These are phyloP conservation scores for Chrysaora quinquecirrha DNA, from an alignment of 30 jellyfish, hydroid and myxozoan species.

Conservation along the genomic window DNA sequence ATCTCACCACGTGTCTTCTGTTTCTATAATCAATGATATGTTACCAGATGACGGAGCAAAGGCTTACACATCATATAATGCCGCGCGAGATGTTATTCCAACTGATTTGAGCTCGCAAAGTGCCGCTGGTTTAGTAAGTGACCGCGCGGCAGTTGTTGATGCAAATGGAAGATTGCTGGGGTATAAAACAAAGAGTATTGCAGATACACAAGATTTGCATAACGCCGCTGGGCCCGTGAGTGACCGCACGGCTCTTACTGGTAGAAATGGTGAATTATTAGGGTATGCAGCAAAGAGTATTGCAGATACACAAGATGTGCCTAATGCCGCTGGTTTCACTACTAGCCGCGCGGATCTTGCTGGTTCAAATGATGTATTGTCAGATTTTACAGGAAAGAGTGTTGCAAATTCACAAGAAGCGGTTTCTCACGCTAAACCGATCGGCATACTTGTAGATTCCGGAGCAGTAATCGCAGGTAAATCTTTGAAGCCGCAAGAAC, in stretches of 20 bases:
- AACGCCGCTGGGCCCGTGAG: neutral
- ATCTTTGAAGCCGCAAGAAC: neutral
- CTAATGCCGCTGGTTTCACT: neutral
- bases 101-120: neutral
- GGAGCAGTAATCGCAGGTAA: neutral
- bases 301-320: neutral
- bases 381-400: neutral
- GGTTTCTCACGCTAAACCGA: neutral
- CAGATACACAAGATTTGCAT: neutral
- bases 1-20: conserved; percentile 52
- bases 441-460: neutral
- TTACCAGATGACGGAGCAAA: conserved; percentile 27
- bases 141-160: neutral
- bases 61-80: conserved; percentile 15
- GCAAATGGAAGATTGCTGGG: neutral
- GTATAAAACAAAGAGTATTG: neutral
- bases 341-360: neutral
- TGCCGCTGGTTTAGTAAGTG: neutral
- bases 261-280: neutral
- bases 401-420: neutral
- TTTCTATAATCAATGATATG: conserved; percentile 63
- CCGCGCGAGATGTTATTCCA: conserved; percentile 48
- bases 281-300: neutral
- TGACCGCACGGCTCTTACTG: neutral
- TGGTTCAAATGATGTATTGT: neutral